Conservation (phyloP, 1,140 invertebrate species). For the Drosophila baimaii region DNA sequence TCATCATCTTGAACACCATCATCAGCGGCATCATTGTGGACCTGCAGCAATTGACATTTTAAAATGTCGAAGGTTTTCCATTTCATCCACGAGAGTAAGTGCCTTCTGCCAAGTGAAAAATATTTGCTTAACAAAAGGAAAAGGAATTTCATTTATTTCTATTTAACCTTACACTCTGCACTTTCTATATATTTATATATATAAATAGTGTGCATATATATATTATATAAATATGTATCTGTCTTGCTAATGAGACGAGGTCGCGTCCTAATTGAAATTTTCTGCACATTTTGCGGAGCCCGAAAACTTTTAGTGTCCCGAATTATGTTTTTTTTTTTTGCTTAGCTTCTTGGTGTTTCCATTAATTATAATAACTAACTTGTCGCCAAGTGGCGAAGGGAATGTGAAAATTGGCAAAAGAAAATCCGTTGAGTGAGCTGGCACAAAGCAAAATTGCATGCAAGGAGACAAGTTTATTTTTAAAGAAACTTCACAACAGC, state of each 20-base stretch:
- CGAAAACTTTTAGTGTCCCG: conserved; percentile 25
- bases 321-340: background rate
- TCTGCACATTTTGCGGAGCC: conserved; percentile 22
- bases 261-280: conserved; percentile 40
- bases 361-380: conserved; percentile 48
- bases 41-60: conserved; percentile 33
- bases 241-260: conserved; percentile 35
- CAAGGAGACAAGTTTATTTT: conserved; percentile 39
- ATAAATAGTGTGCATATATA: background rate
- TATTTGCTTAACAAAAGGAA: conserved; percentile 29
- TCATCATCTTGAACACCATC: background rate
- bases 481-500: background rate
- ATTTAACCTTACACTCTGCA: conserved; percentile 2
- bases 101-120: conserved; percentile 5
- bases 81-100: conserved; percentile 1
- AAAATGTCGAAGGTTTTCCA: conserved; percentile 34
- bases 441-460: conserved; percentile 22
- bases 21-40: background rate
- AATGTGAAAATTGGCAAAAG: conserved; percentile 3
- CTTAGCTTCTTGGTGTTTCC: background rate
- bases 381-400: conserved; percentile 13
- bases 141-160: conserved; percentile 27
- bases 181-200: background rate
- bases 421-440: background rate
- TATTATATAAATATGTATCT: conserved; percentile 4